Base-by-base conservation (phyloP, 2,888 invertebrate genomes). In the Muscina levida region DNA sequence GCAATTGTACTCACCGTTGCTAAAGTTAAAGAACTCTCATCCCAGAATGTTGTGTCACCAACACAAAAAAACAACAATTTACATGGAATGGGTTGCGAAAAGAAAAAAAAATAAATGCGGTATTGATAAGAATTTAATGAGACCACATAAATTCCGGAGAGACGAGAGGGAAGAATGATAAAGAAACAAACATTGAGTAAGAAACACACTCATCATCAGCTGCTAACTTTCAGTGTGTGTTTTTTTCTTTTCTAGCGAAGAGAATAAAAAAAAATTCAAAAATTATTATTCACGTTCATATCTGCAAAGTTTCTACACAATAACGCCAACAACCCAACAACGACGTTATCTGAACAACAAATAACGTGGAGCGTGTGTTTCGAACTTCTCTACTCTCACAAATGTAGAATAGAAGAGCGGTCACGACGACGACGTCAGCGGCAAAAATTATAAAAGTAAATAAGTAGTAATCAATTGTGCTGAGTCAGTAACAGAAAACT, bases 401-500 rank as follows among this genome's bases (percentile, higher is more conserved):
- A n/a, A 31, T 31, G 31, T 31, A 31, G 31, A 31, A 31, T 31
- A 8, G 31, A 31, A 31, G 31, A 31, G 31, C 3, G 31, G 8
- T 46, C 13, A 42, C 53, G n/a, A 39, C 26, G 24, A 46, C 13
- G 44, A 22, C 53, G 22, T 15, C 15, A 53, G 22, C 37, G 11
- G 66, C 3, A 31, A 59, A 31, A 48, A 48, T 19, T 66, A 46
- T 19, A 15, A 26, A 57, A 42, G 17, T 4, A 19, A 57, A 48
- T 51, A 46, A 13, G 17, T 13, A 46, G n/a, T n/a, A 65, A 46
- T 44, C n/a, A 31, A 56, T 56, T 70, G 31, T 59, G 70, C 70
- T 70, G 44, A 65, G 59, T 53, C 42, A 70, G 57, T 56, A 37
- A 48, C 17, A 26, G 17, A 75, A 67, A 75, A 68, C 67, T 74